Base-by-base conservation (phyloP, 2,888 invertebrate genomes). In the Anarsia innoxiella region DNA sequence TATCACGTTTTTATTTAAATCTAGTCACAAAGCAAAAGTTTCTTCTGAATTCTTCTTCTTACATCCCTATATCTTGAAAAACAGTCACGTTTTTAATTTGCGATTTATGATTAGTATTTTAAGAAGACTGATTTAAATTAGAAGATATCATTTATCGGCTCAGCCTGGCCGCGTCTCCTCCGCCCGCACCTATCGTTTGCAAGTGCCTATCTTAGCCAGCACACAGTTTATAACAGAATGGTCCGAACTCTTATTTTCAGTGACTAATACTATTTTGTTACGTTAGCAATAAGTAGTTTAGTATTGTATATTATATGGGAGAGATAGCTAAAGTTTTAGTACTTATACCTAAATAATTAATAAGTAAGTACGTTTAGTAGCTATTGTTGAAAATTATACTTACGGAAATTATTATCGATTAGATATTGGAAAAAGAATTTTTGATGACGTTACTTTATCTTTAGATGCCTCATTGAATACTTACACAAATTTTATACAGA, bases 21-120 rank as follows among this genome's bases (percentile, higher is more conserved):
- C 77, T 77, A 79, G 78, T 79, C 77, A 74, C 57, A 59, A 58
- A 53, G 41, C 41, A 48, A 38, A 38, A 42, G 47, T n/a, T n/a
- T n/a, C n/a, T n/a, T n/a, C 44, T 53, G 37, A 40, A 42, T 43
- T 52, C 46, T 45, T 44, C 46, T 57, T 48, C 47, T 49, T 50
- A 49, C 49, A 45, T 35, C 42, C 36, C 37, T 5, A 39, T 41
- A 31, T 40, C 23, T 41, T 6, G 30, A 33, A 15, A 23, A 32
- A 12, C n/a, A n/a, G n/a, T 13, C 2, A 19, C 19, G 19, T 19
- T 8, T 19, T 19, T 8, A 8, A 26, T 6, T 28, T 12, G 28
- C 12, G 3, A 9, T 8, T 28, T 28, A 14, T 36, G 25, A 27
- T 40, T 35, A 31, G 35, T 34, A 15, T 40, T 40, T 10, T 27